A percentile compares a stretch with the other conserved stretches of the same genome.
Evolutionary conservation across 2,797 vertebrate genomes (phyloP).

Genomic region (Gymnoscopelus braueri): DNA sequence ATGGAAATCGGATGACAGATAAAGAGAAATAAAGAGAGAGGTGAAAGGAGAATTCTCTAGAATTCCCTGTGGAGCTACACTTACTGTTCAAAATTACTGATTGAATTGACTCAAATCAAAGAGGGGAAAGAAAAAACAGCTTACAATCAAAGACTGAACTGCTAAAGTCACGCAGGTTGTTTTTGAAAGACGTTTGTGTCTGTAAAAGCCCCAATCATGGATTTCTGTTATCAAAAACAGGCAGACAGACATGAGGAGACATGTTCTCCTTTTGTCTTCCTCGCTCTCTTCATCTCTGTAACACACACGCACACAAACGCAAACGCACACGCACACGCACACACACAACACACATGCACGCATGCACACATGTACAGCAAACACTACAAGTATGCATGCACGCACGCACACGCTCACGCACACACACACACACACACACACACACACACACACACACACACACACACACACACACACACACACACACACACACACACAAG

Average conservation of each 20-base stretch:
- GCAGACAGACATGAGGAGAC: neutral
- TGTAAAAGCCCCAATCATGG: no score
- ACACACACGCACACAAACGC: neutral
- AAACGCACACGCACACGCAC: constrained; percentile 24
- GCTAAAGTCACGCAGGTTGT: no score
- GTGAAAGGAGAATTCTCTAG: no score
- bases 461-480: neutral
- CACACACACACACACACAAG: neutral
- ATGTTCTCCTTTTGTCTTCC: no score
- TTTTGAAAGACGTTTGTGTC: no score
- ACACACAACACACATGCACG: constrained; percentile 27
- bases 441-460: constrained; percentile 13
- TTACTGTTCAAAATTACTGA: no score
- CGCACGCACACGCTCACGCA: neutral
- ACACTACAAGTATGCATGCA: neutral
- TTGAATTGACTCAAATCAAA: no score
- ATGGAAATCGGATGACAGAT: constrained; percentile 33
- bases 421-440: constrained; percentile 16
- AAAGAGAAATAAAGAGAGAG: neutral
- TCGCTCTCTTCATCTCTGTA: neutral
- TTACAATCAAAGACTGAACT: no score
- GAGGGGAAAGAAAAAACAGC: no score
- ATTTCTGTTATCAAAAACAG: neutral
- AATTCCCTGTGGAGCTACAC: no score
- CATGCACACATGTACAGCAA: constrained; percentile 3